phyloP scores from a whole-genome alignment of 2,888 invertebrate genomes.

The Drosophila sordidula region DNA sequence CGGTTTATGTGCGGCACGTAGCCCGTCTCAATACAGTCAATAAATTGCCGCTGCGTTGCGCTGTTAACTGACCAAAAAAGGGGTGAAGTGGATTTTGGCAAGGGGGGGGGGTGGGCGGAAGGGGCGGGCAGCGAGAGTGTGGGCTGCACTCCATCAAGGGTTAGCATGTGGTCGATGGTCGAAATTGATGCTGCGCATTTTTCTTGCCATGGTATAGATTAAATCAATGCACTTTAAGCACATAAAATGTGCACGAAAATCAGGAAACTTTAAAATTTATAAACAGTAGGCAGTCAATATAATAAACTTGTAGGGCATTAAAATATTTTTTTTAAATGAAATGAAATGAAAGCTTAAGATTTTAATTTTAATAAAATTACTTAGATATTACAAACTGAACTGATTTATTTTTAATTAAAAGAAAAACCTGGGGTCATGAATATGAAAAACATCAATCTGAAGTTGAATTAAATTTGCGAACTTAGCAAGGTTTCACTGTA shows the following conservation, averaged over 20 bases:
- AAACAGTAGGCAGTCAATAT: neutral
- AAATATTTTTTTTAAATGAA: neutral
- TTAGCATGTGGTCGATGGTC: conserved; percentile 44
- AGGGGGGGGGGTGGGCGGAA: too few relatives aligned
- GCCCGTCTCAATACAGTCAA: conserved; percentile 78
- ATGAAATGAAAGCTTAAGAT: too few relatives aligned
- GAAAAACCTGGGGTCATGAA: too few relatives aligned
- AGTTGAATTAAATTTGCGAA: too few relatives aligned
- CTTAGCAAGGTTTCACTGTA: too few relatives aligned
- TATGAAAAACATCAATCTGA: too few relatives aligned
- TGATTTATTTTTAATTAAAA: too few relatives aligned
- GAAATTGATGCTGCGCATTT: conserved; percentile 66
- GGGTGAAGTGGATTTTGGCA: neutral
- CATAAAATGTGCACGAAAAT: conserved; percentile 17
- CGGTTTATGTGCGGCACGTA: conserved; percentile 80
- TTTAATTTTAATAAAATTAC: too few relatives aligned
- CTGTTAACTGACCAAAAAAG: conserved; percentile 60
- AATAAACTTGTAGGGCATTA: neutral
- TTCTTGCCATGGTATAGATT: conserved; percentile 31
- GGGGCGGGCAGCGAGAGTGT: too few relatives aligned
- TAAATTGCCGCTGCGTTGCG: conserved; percentile 69
- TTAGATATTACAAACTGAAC: too few relatives aligned
- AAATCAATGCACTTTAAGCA: conserved; percentile 32
- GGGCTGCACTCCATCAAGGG: conserved; percentile 11
- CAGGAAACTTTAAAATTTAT: conserved; percentile 2